Evolutionary conservation across 2,888 invertebrate genomes (phyloP).

Genomic region (Cryptocheilus praepositus): DNA sequence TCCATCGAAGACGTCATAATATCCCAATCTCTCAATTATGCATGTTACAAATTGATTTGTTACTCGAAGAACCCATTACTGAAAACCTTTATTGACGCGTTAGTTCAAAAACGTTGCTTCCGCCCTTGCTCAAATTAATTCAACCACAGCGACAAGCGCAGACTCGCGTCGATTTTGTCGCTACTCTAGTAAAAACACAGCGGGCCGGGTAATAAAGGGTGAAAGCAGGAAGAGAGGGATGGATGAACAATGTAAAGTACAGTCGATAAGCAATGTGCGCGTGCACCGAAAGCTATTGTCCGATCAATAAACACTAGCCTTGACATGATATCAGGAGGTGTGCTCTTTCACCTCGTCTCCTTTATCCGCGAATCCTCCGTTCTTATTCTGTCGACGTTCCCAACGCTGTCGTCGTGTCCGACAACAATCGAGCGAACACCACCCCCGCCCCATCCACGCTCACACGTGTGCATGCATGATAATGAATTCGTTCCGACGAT

Average conservation of each 20-base stretch:
- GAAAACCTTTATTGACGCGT: too few relatives aligned
- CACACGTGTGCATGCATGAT: conserved; percentile 2
- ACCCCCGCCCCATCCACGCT: background rate
- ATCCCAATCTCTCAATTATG: too few relatives aligned
- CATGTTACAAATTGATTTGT: too few relatives aligned
- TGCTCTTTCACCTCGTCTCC: conserved; percentile 13
- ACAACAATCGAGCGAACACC: too few relatives aligned
- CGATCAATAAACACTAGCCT: conserved; percentile 70
- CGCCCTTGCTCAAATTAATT: too few relatives aligned
- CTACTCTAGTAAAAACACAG: too few relatives aligned
- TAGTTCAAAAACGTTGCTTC: too few relatives aligned
- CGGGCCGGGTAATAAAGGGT: conserved; percentile 9
- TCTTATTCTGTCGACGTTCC: conserved; percentile 2
- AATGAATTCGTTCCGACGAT: too few relatives aligned
- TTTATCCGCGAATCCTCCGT: background rate
- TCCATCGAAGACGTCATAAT: too few relatives aligned
- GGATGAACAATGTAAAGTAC: conserved; percentile 30
- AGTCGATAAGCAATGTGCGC: conserved; percentile 59
- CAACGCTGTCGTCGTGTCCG: conserved; percentile 1
- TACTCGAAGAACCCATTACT: too few relatives aligned
- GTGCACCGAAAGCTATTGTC: conserved; percentile 43
- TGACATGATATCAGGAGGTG: conserved; percentile 60
- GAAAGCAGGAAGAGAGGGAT: conserved; percentile 22
- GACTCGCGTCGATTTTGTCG: too few relatives aligned
- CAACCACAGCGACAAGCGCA: too few relatives aligned